These are phyloP conservation scores for Pyrgilauda ruficollis DNA, from an alignment of 2,113 vertebrate genomes.

Conservation along the genomic window DNA sequence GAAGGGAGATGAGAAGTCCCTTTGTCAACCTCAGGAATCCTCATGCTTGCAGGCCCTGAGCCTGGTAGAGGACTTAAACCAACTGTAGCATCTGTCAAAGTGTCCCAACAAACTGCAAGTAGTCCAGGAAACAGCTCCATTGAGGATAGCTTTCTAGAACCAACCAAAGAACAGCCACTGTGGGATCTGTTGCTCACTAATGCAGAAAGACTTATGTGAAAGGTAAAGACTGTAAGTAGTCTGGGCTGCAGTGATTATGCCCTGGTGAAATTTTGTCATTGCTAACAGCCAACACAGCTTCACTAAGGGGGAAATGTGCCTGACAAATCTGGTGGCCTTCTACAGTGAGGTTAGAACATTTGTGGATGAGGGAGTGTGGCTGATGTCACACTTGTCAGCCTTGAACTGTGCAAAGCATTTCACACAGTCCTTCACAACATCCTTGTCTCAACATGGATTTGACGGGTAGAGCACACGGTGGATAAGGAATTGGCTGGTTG, in stretches of 20 bases:
- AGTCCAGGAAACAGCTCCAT: background rate
- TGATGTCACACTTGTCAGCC: background rate
- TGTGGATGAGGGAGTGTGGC: background rate
- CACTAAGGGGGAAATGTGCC: no score
- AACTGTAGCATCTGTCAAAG: background rate
- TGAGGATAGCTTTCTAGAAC: background rate
- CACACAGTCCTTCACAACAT: background rate
- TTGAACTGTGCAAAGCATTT: background rate
- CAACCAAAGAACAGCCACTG: background rate
- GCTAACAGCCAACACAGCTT: background rate
- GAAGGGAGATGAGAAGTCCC: background rate
- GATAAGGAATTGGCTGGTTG: background rate
- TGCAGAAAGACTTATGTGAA: accelerated
- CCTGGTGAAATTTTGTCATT: background rate
- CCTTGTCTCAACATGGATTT: background rate
- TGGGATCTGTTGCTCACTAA: background rate
- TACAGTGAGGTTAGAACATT: background rate
- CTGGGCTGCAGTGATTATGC: background rate
- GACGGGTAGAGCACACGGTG: background rate
- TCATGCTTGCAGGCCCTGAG: background rate
- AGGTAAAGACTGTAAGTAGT: background rate
- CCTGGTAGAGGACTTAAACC: background rate
- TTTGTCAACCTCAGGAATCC: background rate
- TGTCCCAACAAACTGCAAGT: background rate
- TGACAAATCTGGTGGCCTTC: background rate